Evolutionary conservation across 2,797 vertebrate genomes (phyloP), one percentile per base, ranked within the genome.

Genomic region (Microhierax caerulescens): DNA sequence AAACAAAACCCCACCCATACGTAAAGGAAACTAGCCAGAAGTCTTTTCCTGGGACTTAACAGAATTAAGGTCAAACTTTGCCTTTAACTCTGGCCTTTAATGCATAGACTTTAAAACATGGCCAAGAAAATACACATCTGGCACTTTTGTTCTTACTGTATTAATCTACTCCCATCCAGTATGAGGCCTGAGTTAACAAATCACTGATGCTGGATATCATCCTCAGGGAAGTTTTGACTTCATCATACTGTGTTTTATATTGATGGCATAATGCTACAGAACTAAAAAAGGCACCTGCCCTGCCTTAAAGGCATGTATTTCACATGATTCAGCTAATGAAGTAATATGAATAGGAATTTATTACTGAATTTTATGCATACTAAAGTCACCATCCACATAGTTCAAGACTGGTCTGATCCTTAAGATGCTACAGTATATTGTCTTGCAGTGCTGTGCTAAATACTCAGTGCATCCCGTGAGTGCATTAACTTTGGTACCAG

Each of bases 141-240:
- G 64, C 45, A 94, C 27, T 27, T 63, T 69, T 60, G n/a, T 75
- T 95, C 85, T 93, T 68, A 63, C 79, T 78, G 20, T 64, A 69
- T 64, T 80, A 91, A 88, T 88, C 54, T 84, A 56, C 73, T 92
- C 56, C 47, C 32, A 77, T 93, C 32, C 47, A 76, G 59, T 60
- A 61, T 36, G 36, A 95, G 54, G 32, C 32, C 54, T 28, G 39
- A 95, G 63, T 78, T 93, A 84, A 95, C 5, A 4, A 91, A 85
- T 61, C 59, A 48, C 57, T 72, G 69, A 47, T 73, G 65, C 57
- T 75, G 41, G 68, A 51, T 83, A 77, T 56, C 48, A 82, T 95
- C 84, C 75, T 95, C 47, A 72, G 69, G 87, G 72, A 95, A 88
- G 61, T 85, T 88, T 59, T 81, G 65, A 81, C 64, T 90, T 93